Evolutionary conservation across 2,888 invertebrate species (phyloP).

Genomic region (Linyphia triangularis): DNA sequence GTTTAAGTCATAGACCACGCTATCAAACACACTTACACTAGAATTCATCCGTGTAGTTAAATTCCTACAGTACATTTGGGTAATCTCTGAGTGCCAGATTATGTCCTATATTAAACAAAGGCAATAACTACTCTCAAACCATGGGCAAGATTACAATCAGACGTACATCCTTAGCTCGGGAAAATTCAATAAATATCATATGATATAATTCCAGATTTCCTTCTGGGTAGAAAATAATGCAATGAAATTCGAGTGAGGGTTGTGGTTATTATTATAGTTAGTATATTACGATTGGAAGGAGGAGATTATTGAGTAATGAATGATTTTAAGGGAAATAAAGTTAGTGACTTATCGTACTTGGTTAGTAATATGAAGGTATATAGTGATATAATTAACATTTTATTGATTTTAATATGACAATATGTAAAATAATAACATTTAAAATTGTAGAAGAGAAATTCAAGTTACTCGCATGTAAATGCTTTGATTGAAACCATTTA

Average conservation of each 20-base stretch:
- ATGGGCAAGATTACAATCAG: not conserved
- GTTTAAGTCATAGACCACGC: not conserved
- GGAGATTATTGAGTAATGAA: not conserved
- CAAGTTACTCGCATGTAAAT: too few relatives aligned
- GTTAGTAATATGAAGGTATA: too few relatives aligned
- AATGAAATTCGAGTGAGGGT: not conserved
- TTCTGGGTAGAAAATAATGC: conserved; percentile 1
- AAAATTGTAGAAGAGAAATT: too few relatives aligned
- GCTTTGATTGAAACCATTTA: too few relatives aligned
- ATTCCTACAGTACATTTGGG: not conserved
- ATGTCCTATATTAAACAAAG: conserved; percentile 16
- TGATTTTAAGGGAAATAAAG: too few relatives aligned
- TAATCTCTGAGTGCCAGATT: conserved; percentile 2
- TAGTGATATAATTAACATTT: too few relatives aligned
- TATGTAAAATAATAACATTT: too few relatives aligned
- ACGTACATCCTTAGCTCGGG: not conserved
- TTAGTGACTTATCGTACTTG: too few relatives aligned
- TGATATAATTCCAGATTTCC: not conserved
- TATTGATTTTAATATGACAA: too few relatives aligned
- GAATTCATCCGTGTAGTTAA: not conserved
- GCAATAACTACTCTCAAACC: not conserved
- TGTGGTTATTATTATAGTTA: not conserved
- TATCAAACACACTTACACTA: not conserved
- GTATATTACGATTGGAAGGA: not conserved
- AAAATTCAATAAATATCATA: conserved; percentile 14